Conservation (phyloP, 2,797 vertebrate genomes). For the Corythornis leucogaster region DNA sequence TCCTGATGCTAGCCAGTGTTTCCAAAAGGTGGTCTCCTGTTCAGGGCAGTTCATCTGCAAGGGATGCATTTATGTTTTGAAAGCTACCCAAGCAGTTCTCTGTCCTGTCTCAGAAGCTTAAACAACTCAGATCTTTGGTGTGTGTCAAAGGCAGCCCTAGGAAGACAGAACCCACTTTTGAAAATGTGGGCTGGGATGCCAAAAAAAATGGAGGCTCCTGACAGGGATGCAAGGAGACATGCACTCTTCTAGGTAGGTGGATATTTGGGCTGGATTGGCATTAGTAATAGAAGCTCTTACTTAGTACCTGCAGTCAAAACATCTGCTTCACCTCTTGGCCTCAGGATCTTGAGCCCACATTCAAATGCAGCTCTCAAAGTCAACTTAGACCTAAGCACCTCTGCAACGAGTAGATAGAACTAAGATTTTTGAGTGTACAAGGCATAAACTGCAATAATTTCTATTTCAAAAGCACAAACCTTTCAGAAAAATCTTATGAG, state of each 20-base stretch:
- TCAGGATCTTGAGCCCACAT: neutral
- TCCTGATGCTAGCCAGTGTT: neutral
- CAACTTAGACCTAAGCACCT: neutral
- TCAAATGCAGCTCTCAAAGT: neutral
- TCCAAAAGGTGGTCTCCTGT: neutral
- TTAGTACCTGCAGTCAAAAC: neutral
- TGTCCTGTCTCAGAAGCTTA: neutral
- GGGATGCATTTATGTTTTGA: neutral
- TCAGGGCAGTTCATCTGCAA: neutral
- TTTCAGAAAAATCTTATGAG: neutral
- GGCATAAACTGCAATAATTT: fast-evolving
- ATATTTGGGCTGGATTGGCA: neutral
- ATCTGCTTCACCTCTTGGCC: neutral
- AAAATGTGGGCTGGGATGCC: neutral
- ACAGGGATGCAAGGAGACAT: neutral
- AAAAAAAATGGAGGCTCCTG: neutral
- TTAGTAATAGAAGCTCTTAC: neutral
- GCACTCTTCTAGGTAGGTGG: neutral
- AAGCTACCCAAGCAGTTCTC: neutral
- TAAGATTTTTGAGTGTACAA: neutral
- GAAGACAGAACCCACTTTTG: neutral
- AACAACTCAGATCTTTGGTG: neutral
- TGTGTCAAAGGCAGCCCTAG: neutral
- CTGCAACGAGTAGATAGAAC: neutral
- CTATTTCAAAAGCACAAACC: neutral